These are phyloP conservation scores for Dendrocincla fuliginosa DNA, from an alignment of 2,797 vertebrate species.

Conservation along the genomic window DNA sequence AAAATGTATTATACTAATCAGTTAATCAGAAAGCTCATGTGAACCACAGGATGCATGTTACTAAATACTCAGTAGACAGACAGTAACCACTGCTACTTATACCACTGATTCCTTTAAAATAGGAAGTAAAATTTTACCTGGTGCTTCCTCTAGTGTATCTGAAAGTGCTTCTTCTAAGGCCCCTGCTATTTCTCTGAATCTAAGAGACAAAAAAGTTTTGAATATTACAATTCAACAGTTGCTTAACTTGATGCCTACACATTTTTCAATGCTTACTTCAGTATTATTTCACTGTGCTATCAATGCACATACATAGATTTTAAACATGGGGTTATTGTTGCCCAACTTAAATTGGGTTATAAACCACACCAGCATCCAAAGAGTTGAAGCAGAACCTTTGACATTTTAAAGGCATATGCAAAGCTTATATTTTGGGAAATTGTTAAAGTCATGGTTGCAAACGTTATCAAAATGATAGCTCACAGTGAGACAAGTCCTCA, in stretches of 20 bases:
- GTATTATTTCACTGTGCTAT: neutral
- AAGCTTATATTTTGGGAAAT: neutral
- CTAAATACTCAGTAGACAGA: neutral
- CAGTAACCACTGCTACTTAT: neutral
- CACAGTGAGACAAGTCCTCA: neutral
- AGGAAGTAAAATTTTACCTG: constrained; percentile 77
- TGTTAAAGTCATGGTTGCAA: neutral
- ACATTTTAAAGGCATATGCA: neutral
- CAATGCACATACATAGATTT: neutral
- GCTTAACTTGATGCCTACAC: neutral
- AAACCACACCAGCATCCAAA: neutral
- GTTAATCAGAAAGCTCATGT: neutral
- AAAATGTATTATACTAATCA: neutral
- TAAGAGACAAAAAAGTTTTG: constrained; percentile 50
- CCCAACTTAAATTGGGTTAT: neutral
- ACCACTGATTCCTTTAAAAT: neutral
- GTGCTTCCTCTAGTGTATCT: constrained; percentile 84
- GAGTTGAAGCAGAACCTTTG: neutral
- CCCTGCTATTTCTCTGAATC: constrained; percentile 94
- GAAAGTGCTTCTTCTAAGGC: constrained; percentile 87
- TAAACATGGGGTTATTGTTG: neutral
- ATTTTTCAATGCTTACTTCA: neutral
- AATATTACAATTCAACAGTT: neutral
- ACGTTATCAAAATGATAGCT: neutral
- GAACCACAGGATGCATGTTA: accelerated